Base-by-base conservation (phyloP, 2,797 vertebrate species). In the Mico argentatus region DNA sequence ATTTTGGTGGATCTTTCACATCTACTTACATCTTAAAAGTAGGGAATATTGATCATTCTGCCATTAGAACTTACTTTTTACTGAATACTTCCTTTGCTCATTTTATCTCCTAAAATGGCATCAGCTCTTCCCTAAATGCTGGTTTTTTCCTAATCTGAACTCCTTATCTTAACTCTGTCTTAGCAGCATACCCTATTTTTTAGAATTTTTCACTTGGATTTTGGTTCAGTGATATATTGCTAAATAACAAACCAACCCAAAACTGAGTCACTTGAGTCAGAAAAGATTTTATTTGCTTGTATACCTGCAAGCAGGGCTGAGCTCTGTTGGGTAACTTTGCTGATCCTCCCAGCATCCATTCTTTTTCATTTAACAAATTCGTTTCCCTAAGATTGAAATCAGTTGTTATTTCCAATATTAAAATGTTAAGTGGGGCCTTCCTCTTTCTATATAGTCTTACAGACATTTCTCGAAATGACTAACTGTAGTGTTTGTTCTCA, bases 281-380 rank as follows among this genome's bases (percentile, higher is more conserved):
- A 17, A 41, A 70, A 33, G 1, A 50, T 44, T n/a, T 41, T 41
- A 30, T 30, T 55, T 55, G 13, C 5, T 39, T 13, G 7, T 36
- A 36, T 14, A 30, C 41, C 64, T 83, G 15, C 11, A 73, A 20
- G 19, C 3, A 33, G 24, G 22, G 4, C 22, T 48, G 41, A 59
- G 39, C 41, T 27, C 4, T 30, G 46, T 27, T 14, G 22, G 67
- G 15, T 12, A 46, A 30, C n/a, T 44, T 24, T 61, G 13, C 20
- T 22, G 22, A 11, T 6, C 4, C 41, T 33, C 2, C 4, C 7
- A 59, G 52, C 7, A 11, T 39, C 5, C 1, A 1, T 15, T 48
- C 10, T 12, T 75, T 12, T 20, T 75, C 50, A 61, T 73, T 36
- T 46, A 83, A 75, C 17, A 22, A 57, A 30, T 30, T 6, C 30